Base-by-base conservation (phyloP, 2,113 vertebrate species). In the Gymnobelideus leadbeateri region DNA sequence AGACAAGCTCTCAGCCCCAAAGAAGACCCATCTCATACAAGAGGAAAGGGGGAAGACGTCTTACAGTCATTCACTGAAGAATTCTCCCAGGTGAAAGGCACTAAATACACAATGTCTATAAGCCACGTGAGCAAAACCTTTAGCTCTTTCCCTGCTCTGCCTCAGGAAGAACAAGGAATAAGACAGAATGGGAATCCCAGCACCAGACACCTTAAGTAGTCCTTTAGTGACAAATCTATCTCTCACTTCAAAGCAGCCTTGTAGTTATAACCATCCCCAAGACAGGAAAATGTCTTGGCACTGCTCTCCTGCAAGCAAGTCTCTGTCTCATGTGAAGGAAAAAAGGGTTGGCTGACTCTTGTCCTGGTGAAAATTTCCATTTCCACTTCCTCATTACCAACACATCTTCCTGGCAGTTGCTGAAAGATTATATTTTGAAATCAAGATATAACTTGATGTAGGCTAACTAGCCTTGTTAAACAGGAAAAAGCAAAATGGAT, bases 111-210 rank as follows among this genome's bases (percentile, higher is more conserved):
- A 24, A 57, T 8, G n/a, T 43, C 37, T n/a, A 0, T 77, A n/a
- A 77, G 31, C 16, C 37, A n/a, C 8, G 6, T 21, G 46, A 90
- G 23, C 37, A 94, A 91, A 91, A 54, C 46, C 43, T 49, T 90
- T 28, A 92, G 7, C 57, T 90, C 94, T 0, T 93, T 89, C 92
- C 51, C 61, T 96, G 54, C 5, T 12, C 49, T n/a, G 84, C n/a
- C 90, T 94, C 94, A 96, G 95, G 61, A 84, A 95, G 92, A 11
- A 90, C 43, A 91, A 96, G 97, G 89, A 94, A n/a, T 84, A 97
- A 47, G 26, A 54, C 89, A 91, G 90, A 90, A 21, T 12, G 14
- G 43, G 53, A 25, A 90, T 51, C 5, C 28, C 51, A 93, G 0
- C 93, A 61, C 93, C 54, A 95, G 91, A 89, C 11, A 91, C 11